Percentiles rank a stretch among this genome's conserved stretches.
Evolutionary conservation across 1,140 invertebrate species (phyloP).

Genomic region (Aplysia californica): DNA sequence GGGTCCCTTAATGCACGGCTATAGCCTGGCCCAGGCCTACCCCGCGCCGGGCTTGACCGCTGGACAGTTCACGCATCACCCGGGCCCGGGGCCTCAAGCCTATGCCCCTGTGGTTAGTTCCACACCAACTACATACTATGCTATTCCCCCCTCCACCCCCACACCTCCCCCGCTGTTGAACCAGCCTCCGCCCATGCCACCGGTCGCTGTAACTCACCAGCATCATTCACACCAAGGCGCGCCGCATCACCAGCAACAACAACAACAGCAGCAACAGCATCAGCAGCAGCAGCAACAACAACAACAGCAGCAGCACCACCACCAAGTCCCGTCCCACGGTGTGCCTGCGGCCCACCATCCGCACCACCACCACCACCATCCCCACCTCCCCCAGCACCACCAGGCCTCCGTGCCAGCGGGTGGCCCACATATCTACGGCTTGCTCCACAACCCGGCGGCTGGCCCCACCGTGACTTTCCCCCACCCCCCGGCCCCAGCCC

Average conservation of each 20-base stretch:
- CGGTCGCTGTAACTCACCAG: too few species aligned
- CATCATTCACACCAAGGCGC: too few species aligned
- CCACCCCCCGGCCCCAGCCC: neutral
- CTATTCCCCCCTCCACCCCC: constrained; percentile 7
- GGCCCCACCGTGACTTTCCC: neutral
- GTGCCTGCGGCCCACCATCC: neutral
- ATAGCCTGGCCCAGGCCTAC: neutral
- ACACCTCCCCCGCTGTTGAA: neutral
- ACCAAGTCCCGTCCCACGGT: constrained; percentile 9
- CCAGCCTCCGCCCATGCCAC: constrained; percentile 12
- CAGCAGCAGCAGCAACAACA: too few species aligned
- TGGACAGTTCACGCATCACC: neutral
- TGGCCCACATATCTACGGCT: neutral
- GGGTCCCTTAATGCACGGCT: constrained; percentile 3
- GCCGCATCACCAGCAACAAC: neutral
- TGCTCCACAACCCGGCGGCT: neutral
- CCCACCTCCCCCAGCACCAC: too few species aligned
- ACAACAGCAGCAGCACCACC: neutral
- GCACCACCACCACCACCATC: constrained; percentile 4
- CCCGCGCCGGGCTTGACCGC: neutral
- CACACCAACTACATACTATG: constrained; percentile 10
- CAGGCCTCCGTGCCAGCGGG: too few species aligned
- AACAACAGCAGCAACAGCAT: constrained; percentile 13
- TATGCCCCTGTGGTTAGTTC: neutral
- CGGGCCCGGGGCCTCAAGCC: neutral